These are phyloP conservation scores for Lepidocolaptes lacrymiger DNA, from an alignment of 2,797 vertebrate genomes.

Conservation along the genomic window DNA sequence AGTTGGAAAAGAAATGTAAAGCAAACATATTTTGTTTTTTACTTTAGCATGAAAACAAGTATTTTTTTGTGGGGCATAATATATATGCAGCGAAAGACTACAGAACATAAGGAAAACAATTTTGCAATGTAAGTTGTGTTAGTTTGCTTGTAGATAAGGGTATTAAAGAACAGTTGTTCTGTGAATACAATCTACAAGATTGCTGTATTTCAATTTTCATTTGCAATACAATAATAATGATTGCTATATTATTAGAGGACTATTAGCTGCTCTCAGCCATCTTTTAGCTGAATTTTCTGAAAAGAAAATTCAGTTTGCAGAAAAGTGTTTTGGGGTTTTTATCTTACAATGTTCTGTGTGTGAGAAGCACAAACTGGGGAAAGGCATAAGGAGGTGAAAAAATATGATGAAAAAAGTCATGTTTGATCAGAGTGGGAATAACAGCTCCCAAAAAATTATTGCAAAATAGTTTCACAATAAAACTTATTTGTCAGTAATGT, in stretches of 20 bases:
- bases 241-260: not conserved
- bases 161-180: not conserved
- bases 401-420: not conserved
- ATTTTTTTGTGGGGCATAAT: not conserved
- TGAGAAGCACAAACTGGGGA: not conserved
- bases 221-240: not conserved
- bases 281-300: not conserved
- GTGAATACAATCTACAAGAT: not conserved
- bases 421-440: not conserved
- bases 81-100: not conserved
- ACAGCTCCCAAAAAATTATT: not conserved
- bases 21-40: not conserved
- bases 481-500: not conserved
- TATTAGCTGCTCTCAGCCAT: not conserved
- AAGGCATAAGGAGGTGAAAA: not conserved
- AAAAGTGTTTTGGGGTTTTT: not conserved
- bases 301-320: not conserved
- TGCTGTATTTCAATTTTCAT: not conserved
- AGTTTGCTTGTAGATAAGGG: not conserved
- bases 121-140: not conserved
- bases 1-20: not conserved
- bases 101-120: not conserved
- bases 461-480: not conserved
- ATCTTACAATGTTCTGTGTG: not conserved
- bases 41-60: not conserved